Evolutionary conservation across 1,140 invertebrate species (phyloP), one percentile per base, ranked within the genome.

Genomic region (Ostrea denselamellosa): DNA sequence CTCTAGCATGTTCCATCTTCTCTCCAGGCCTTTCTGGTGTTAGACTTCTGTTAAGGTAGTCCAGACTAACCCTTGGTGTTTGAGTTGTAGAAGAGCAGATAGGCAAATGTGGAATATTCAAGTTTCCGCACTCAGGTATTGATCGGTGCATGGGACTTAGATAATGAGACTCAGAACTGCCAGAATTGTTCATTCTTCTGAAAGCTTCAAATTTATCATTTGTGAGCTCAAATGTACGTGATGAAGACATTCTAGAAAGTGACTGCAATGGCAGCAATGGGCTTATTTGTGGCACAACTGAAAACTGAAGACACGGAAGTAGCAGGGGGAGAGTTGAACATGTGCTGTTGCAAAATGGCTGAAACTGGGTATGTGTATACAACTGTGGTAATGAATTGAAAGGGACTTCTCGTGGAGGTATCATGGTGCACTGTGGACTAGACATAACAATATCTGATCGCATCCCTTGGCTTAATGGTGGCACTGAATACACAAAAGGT

Each of bases 201-300:
- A 77, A 77, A 77, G 68, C 68, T 77, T 77, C 68, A 77, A 77
- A 77, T 25, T 77, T 77, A 77, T 77, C 68, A 34, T 9, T 77
- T 77, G 68, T 77, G 68, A 77, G 68, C 68, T 77, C 68, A 77
- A 77, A 77, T 3, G 68, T 25, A 28, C 9, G 68, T 77, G 68
- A 22, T 34, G 68, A 25, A 2, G 68, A 44, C 22, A 77, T 28
- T 28, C 10, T 7, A 77, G 68, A 77, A 77, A 77, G 14, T 34
- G 28, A 28, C 68, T 28, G 68, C 8, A 77, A 10, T 10, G 68
- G 14, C 68, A 77, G 22, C 9, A 77, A 77, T 12, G 68, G 68
- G 28, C 28, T 34, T 17, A 77, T 25, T 34, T 28, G 68, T 7
- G 68, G 68, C 28, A 25, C 68, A 77, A 34, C 2, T 10, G 68